Conservation (phyloP, 1,140 invertebrate genomes). For the Bathynomus jamesi region DNA sequence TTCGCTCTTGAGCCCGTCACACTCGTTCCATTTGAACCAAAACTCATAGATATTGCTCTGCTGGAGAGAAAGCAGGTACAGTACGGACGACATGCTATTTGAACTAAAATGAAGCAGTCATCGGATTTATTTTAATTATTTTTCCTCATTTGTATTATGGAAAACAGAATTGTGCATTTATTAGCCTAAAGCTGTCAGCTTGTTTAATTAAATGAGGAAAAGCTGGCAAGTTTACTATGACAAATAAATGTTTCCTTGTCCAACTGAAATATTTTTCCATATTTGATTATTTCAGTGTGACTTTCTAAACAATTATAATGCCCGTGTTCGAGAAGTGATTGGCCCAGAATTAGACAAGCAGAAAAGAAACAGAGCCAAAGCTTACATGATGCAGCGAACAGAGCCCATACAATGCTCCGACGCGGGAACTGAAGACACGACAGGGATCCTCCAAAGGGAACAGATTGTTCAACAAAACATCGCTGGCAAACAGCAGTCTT, state of each 20-base stretch:
- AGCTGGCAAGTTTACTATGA: no score
- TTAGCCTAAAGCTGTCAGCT: neutral
- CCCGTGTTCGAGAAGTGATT: slow-evolving; percentile 57
- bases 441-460: neutral
- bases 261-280: neutral
- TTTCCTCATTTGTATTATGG: neutral
- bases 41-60: slow-evolving; percentile 46
- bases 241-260: neutral
- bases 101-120: neutral
- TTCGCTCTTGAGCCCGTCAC: slow-evolving; percentile 51
- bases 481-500: neutral
- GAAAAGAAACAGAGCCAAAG: slow-evolving; percentile 58
- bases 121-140: neutral
- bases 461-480: neutral
- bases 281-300: slow-evolving; percentile 50
- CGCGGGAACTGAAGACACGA: neutral
- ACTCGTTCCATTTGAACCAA: slow-evolving; percentile 50
- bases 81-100: neutral
- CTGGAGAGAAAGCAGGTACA: slow-evolving; percentile 46
- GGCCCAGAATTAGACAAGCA: slow-evolving; percentile 61
- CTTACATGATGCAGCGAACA: slow-evolving; percentile 74
- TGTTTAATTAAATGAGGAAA: neutral
- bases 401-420: slow-evolving; percentile 46
- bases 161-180: neutral
- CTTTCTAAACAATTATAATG: slow-evolving; percentile 72